Conservation (phyloP, 2,888 invertebrate species). For the Drosophila prolongata region DNA sequence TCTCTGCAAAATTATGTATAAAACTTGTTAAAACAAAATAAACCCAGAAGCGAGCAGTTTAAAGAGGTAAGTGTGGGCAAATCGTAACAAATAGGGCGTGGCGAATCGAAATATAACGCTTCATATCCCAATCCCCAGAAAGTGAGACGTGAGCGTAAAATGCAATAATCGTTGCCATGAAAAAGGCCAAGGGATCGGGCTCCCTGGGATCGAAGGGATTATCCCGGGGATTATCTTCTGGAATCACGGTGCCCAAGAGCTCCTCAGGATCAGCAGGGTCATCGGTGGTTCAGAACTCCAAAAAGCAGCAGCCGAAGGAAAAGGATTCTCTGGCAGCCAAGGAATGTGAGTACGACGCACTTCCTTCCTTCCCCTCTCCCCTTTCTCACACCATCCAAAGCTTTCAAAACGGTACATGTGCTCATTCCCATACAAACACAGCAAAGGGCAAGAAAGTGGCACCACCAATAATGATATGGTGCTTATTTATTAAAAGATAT, state of each 20-base stretch:
- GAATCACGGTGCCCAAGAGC: background rate
- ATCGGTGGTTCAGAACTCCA: background rate
- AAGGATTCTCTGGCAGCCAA: conserved; percentile 14
- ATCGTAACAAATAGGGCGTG: background rate
- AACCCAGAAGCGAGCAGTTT: background rate
- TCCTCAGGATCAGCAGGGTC: background rate
- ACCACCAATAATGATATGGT: background rate
- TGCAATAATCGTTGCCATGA: conserved; percentile 5
- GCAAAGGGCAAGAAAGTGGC: background rate
- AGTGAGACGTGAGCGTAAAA: background rate
- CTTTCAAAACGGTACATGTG: conserved; percentile 13
- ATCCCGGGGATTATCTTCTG: background rate
- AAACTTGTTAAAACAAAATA: background rate
- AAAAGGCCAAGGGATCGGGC: conserved; percentile 2
- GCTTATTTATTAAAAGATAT: too few species aligned
- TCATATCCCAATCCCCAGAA: background rate
- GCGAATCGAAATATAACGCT: background rate
- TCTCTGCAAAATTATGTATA: background rate
- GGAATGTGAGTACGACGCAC: conserved; percentile 23
- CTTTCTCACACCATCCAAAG: too few species aligned
- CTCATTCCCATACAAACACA: conserved; percentile 8
- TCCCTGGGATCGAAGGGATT: conserved; percentile 5
- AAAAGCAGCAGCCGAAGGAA: background rate
- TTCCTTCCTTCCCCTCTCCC: too few species aligned
- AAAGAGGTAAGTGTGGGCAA: too few species aligned